These are phyloP conservation scores for Rhyacophila brunnea DNA, from an alignment of 1,140 invertebrate genomes.

Conservation along the genomic window DNA sequence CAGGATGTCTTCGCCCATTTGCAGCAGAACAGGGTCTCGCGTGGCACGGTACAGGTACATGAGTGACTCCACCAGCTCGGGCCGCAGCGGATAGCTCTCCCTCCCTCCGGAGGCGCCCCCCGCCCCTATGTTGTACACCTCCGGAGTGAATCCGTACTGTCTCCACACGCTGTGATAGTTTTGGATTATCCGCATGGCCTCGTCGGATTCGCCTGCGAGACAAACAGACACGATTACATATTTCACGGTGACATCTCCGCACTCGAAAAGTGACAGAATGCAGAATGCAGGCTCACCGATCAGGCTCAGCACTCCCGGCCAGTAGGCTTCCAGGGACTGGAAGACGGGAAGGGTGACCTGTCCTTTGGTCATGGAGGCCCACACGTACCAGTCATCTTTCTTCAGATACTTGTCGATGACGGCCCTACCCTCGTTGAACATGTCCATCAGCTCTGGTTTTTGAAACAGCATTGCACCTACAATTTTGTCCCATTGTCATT, in stretches of 20 bases:
- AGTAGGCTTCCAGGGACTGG: slow-evolving; percentile 97
- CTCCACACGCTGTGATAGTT: slow-evolving; percentile 97
- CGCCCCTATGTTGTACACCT: slow-evolving; percentile 94
- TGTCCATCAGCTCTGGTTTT: slow-evolving; percentile 84
- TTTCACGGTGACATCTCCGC: no score
- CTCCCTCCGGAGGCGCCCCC: slow-evolving; percentile 78
- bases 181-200: slow-evolving; percentile 88
- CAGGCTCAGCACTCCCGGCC: slow-evolving; percentile 93
- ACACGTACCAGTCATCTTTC: slow-evolving; percentile 94
- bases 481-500: no score
- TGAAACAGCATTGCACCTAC: slow-evolving; percentile 70
- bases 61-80: slow-evolving; percentile 94
- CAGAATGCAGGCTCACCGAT: slow-evolving; percentile 57
- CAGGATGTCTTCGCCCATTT: slow-evolving; percentile 88
- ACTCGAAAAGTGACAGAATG: no score
- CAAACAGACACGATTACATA: not conserved
- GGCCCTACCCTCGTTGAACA: slow-evolving; percentile 82
- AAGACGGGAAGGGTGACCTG: slow-evolving; percentile 95
- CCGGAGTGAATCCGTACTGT: slow-evolving; percentile 95
- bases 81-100: slow-evolving; percentile 93
- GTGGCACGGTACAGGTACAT: slow-evolving; percentile 97
- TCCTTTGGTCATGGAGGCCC: slow-evolving; percentile 95
- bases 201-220: slow-evolving; percentile 78
- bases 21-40: slow-evolving; percentile 85
- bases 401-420: slow-evolving; percentile 89